A percentile compares a stretch with the other conserved stretches of the same genome.
phyloP scores from a whole-genome alignment of 1,140 invertebrate species.

The Drosophila nigromelanica region DNA sequence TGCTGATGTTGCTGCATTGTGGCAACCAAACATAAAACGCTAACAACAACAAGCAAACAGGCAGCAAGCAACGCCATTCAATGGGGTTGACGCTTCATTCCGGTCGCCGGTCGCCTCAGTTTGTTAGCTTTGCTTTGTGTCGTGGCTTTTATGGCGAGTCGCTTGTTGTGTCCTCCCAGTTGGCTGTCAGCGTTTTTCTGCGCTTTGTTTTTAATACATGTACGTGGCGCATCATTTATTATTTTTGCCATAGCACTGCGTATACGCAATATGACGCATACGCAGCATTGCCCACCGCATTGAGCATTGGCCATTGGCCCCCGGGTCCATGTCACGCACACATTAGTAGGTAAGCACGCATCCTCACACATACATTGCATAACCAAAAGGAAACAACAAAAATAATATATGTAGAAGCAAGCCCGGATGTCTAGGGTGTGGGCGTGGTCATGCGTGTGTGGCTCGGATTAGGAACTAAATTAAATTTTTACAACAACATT shows the following conservation, averaged over 20 bases:
- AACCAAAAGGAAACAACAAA: slow-evolving; percentile 52
- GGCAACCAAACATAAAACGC: slow-evolving; percentile 46
- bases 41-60: slow-evolving; percentile 26
- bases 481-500: slow-evolving; percentile 82
- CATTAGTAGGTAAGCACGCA: slow-evolving; percentile 77
- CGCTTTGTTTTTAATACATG: slow-evolving; percentile 80
- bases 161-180: slow-evolving; percentile 22
- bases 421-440: neutral
- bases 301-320: neutral
- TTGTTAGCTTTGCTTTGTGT: slow-evolving; percentile 77
- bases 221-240: slow-evolving; percentile 80
- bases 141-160: slow-evolving; percentile 38
- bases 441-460: slow-evolving; percentile 57
- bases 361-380: slow-evolving; percentile 63
- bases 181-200: slow-evolving; percentile 73
- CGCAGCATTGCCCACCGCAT: neutral
- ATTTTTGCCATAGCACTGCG: slow-evolving; percentile 66
- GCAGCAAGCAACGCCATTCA: slow-evolving; percentile 33
- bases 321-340: slow-evolving; percentile 76
- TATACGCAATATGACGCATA: slow-evolving; percentile 60
- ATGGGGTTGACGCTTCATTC: slow-evolving; percentile 51
- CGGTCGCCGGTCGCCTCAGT: slow-evolving; percentile 63
- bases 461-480: slow-evolving; percentile 72
- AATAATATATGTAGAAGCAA: neutral
- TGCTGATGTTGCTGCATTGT: slow-evolving; percentile 37